Base-by-base conservation (phyloP, 2,888 invertebrate genomes). In the Ophraella communa region DNA sequence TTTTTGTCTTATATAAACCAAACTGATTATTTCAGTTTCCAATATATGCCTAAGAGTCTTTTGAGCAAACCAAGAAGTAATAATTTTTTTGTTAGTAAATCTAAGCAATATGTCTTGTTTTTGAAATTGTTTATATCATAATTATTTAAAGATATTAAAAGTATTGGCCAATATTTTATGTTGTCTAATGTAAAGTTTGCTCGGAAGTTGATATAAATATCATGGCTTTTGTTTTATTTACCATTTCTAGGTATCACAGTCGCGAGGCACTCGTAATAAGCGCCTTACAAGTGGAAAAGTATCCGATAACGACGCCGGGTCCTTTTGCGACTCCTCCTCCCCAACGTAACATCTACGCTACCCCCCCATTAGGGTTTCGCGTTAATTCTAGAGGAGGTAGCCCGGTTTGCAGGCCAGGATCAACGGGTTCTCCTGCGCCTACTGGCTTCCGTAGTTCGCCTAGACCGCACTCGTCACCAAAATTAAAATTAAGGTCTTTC, bases 261-360 rank as follows among this genome's bases (percentile, higher is more conserved):
- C 89, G 95, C 72, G 94, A 95, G 83, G 94, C 95, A 65, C 91
- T 96, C 72, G 95, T 95, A 64, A 93, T 95, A 83, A 95, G 95
- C 81, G 95, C 95, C 58, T 86, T 96, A 66, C 94, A 95, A 86
- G 94, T 95, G 73, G 95, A 95, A 82, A 95, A 95, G 82, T 91
- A 94, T 84, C 94, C 94, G 56, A 90, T 94, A 69, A 91, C 92
- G 44, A 93, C 93, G 65, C 93, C 93, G n/a, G 94, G 94, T 47
- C 94, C 94, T 1, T 89, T 87, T 71, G 86, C 89, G 17, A 90
- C 91, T 77, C 91, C 91, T 0, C 91, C 91, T 3, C 87, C 89
- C 10, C 84, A 86, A 68, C 88, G 76, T 85, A 87, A 78, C 85
- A 86, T 77, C 83, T 86, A 90, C 80, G 88, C 88, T 84, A 88